Evolutionary conservation across 2,888 invertebrate genomes (phyloP).

Genomic region (Tridacna gigas): DNA sequence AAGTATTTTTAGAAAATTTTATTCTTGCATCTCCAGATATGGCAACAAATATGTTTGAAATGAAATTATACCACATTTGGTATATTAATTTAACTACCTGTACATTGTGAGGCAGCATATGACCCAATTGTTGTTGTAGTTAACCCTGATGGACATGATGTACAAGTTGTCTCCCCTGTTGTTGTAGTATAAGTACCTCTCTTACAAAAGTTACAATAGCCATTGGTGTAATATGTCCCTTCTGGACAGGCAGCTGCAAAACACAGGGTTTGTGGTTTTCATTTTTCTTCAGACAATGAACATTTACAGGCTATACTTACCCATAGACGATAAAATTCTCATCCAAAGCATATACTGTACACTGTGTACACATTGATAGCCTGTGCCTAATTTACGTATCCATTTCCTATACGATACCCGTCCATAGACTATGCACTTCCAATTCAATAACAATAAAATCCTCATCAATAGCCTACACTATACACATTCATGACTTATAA

Average conservation of each 20-base stretch:
- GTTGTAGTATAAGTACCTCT: not conserved
- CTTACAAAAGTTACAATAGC: conserved; percentile 15
- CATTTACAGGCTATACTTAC: too few relatives aligned
- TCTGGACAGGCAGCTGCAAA: conserved; percentile 8
- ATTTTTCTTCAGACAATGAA: not conserved
- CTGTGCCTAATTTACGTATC: too few relatives aligned
- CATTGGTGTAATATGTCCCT: conserved; percentile 10
- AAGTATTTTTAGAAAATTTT: not conserved
- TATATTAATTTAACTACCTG: not conserved
- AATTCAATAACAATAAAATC: too few relatives aligned
- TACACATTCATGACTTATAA: too few relatives aligned
- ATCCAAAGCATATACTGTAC: too few relatives aligned
- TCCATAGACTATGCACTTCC: too few relatives aligned
- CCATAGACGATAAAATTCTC: too few relatives aligned
- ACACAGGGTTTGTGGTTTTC: not conserved
- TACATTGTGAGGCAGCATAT: conserved; percentile 5
- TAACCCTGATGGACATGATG: conserved; percentile 2
- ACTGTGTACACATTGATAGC: too few relatives aligned
- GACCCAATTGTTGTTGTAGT: conserved; percentile 9
- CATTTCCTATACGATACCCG: too few relatives aligned
- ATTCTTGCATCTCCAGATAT: not conserved
- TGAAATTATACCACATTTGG: not conserved
- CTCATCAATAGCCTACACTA: too few relatives aligned
- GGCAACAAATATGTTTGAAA: not conserved
- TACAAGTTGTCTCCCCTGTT: conserved; percentile 2